Conservation (phyloP, 2,888 invertebrate genomes). For the Mesorhabditis belari region DNA sequence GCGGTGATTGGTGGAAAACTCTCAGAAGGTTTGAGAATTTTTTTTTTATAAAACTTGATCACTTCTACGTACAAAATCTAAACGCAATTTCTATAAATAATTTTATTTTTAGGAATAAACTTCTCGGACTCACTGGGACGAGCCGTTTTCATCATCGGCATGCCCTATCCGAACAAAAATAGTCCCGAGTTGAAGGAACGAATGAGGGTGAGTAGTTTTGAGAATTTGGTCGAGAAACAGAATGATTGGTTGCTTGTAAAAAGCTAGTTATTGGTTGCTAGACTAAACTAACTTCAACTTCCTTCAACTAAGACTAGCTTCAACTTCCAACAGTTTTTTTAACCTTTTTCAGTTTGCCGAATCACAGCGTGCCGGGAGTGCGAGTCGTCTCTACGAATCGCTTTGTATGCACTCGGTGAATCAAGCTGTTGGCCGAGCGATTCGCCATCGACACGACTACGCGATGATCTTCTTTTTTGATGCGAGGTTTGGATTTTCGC, state of each 20-base stretch:
- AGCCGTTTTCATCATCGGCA: constrained; percentile 84
- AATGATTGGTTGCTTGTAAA: too few species aligned
- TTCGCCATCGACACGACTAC: constrained; percentile 84
- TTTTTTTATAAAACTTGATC: neutral
- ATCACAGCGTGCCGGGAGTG: constrained; percentile 56
- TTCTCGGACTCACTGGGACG: constrained; percentile 83
- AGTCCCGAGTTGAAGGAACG: constrained; percentile 70
- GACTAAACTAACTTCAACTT: too few species aligned
- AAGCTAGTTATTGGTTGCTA: too few species aligned
- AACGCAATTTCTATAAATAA: neutral
- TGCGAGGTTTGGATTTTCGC: constrained; percentile 63
- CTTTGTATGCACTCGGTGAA: constrained; percentile 95
- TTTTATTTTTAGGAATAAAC: constrained; percentile 64
- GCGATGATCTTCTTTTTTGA: constrained; percentile 83
- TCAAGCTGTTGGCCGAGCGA: constrained; percentile 67
- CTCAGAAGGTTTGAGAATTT: constrained; percentile 72
- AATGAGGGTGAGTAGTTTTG: too few species aligned
- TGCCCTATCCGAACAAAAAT: constrained; percentile 84
- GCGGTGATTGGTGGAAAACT: constrained; percentile 96
- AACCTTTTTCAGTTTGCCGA: constrained; percentile 29
- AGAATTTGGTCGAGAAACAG: too few species aligned
- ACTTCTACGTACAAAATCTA: neutral
- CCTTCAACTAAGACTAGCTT: too few species aligned
- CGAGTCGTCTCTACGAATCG: constrained; percentile 68
- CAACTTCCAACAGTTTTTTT: neutral